Evolutionary conservation across 2,888 invertebrate species (phyloP), one percentile per base, ranked within the genome.

Genomic region (Hirudinaria manillensis): DNA sequence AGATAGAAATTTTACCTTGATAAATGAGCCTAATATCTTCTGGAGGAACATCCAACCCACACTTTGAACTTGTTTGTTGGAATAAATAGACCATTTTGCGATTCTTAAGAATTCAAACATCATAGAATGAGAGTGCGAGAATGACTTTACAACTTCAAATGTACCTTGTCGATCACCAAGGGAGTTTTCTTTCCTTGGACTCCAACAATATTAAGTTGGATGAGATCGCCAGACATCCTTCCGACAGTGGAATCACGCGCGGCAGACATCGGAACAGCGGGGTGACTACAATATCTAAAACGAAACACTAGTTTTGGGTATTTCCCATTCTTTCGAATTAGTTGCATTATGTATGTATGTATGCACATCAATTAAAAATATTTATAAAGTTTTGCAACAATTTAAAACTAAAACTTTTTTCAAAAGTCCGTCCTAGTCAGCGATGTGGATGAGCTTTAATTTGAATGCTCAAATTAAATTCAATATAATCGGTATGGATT

Each of bases 131-230:
- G 16, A 45, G 10, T 45, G 10, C 16, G 45, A 61, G n/a, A 27
- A 61, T 2, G 13, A 27, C 61, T 61, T 61, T 10, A 29, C 3
- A 24, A 61, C 10, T 61, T n/a, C 61, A 10, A 3, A 61, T 29
- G 24, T 10, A 68, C 68, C 36, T 36, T 68, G 36, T 68, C 36
- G n/a, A 68, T 34, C n/a, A 32, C n/a, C n/a, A 68, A 1, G 34
- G 36, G 34, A 36, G 32, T 68, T 68, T 36, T 68, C 36, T 68
- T 68, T 36, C 68, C 68, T 13, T 68, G 34, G 21, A 68, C 68
- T 34, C 68, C 68, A n/a, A 68, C 68, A 68, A 68, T 34, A 24
- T 68, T 68, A n/a, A 68, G 36, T 34, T 68, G 68, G 10, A 68
- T 2, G 4, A 10, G 10, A 29, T 68, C 68, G 24, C 61, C 61